Evolutionary conservation across 2,113 vertebrate genomes (phyloP).

Genomic region (Nothobranchius furzeri): DNA sequence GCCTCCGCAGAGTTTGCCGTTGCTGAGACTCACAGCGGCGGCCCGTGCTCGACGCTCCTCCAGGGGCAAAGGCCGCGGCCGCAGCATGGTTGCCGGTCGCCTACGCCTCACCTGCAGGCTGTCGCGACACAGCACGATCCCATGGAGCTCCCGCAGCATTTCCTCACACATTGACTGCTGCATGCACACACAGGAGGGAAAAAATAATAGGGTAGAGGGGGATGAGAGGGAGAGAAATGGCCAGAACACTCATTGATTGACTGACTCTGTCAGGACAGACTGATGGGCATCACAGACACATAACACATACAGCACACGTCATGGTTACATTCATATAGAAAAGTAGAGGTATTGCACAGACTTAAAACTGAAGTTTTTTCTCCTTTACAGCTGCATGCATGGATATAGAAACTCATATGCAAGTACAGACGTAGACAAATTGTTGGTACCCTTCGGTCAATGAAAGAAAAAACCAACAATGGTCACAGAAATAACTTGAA

Average conservation of each 20-base stretch:
- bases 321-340: conserved; percentile 28
- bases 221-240: conserved; percentile 61
- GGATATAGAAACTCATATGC: too few relatives aligned
- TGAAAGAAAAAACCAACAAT: too few relatives aligned
- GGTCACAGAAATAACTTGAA: too few relatives aligned
- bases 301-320: conserved; percentile 29
- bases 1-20: conserved; percentile 92
- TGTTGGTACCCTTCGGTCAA: too few relatives aligned
- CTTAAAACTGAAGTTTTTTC: too few relatives aligned
- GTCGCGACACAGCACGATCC: conserved; percentile 94
- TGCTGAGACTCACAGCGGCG: conserved; percentile 85
- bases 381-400: too few relatives aligned
- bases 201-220: conserved; percentile 32
- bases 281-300: conserved; percentile 47
- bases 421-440: too few relatives aligned
- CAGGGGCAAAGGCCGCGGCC: conserved; percentile 78
- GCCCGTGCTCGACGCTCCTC: conserved; percentile 85
- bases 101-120: conserved; percentile 86
- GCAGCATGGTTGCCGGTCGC: conserved; percentile 71
- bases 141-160: conserved; percentile 93
- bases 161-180: conserved; percentile 96
- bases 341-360: background rate
- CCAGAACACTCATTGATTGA: conserved; percentile 72
- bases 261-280: conserved; percentile 54
- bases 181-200: conserved; percentile 55